A percentile compares a stretch with the other conserved stretches of the same genome.
phyloP scores from a whole-genome alignment of 2,888 invertebrate species.

The Neocrepidodera transversa region DNA sequence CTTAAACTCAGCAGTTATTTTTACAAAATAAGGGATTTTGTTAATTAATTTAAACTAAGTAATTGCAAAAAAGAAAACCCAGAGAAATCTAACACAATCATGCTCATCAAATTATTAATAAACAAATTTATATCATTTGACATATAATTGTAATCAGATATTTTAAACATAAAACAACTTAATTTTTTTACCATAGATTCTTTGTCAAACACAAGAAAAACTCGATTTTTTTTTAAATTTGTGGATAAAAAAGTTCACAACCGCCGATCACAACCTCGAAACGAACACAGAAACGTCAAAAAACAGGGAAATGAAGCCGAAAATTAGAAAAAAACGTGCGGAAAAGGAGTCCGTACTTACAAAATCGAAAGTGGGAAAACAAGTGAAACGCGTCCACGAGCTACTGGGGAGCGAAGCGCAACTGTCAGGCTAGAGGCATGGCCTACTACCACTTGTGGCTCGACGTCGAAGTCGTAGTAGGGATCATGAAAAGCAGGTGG shows the following conservation, averaged over 20 bases:
- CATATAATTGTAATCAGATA: too few species aligned
- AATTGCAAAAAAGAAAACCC: too few species aligned
- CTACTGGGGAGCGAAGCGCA: slow-evolving; percentile 40
- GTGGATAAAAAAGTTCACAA: too few species aligned
- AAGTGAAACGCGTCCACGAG: slow-evolving; percentile 38
- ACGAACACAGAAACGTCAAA: neutral
- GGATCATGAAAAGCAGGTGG: slow-evolving; percentile 29
- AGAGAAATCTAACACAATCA: too few species aligned
- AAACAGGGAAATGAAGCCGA: slow-evolving; percentile 17
- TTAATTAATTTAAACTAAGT: too few species aligned
- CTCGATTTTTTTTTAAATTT: too few species aligned
- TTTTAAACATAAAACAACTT: slow-evolving; percentile 6
- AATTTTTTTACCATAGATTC: neutral
- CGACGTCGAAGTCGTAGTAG: slow-evolving; percentile 26
- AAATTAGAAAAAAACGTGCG: slow-evolving; percentile 16
- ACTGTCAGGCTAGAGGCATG: slow-evolving; percentile 49
- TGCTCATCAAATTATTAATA: too few species aligned
- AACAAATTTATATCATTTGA: too few species aligned
- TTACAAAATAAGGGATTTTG: too few species aligned
- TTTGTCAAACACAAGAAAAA: too few species aligned
- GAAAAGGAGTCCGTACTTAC: slow-evolving; percentile 17
- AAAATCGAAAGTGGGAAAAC: slow-evolving; percentile 41
- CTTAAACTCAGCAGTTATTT: too few species aligned
- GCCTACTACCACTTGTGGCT: slow-evolving; percentile 51
- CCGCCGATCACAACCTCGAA: slow-evolving; percentile 20